Conservation (phyloP, 2,113 vertebrate genomes). For the Pseudorhombus dupliciocellatus region DNA sequence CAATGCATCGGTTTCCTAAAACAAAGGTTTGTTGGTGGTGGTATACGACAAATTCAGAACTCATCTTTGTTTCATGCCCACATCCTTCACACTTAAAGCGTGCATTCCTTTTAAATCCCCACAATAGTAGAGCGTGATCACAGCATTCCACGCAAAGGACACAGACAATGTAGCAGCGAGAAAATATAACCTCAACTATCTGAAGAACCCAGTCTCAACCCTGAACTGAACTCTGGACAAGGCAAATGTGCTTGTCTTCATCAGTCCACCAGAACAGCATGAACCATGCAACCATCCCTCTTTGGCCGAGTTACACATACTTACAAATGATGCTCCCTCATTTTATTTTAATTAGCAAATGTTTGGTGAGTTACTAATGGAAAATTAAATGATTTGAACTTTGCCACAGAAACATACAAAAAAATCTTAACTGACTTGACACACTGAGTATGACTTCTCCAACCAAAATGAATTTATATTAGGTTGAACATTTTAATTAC, state of each 20-base stretch:
- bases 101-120: background rate
- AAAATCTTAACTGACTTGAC: background rate
- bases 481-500: background rate
- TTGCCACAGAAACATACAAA: no score
- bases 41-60: slow-evolving; percentile 9
- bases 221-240: background rate
- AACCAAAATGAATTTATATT: background rate
- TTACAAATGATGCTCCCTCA: background rate
- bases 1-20: background rate
- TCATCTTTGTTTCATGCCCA: background rate
- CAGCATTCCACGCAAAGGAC: background rate
- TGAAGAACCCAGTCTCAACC: background rate
- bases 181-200: background rate
- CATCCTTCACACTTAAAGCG: background rate
- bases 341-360: background rate
- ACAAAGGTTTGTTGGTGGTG: background rate
- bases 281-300: background rate
- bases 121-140: background rate
- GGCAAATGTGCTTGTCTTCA: background rate
- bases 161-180: background rate
- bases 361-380: background rate
- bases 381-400: background rate
- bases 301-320: background rate
- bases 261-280: background rate
- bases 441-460: background rate